phyloP scores from a whole-genome alignment of 1,140 invertebrate genomes.

The Sycophaga agraensis region DNA sequence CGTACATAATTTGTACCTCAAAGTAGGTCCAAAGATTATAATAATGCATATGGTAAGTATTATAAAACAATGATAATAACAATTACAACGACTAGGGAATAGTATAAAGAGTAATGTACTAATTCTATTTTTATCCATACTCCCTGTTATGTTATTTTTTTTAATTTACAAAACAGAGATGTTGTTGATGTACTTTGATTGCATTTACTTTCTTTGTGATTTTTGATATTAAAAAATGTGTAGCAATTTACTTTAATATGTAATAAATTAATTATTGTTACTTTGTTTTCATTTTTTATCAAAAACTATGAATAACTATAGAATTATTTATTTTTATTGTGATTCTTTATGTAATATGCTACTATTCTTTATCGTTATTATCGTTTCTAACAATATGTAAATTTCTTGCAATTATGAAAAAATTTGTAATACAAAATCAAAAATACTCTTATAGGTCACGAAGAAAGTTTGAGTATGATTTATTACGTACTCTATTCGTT shows the following conservation, averaged over 20 bases:
- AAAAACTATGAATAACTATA: too few relatives aligned
- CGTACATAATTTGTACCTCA: constrained; percentile 17
- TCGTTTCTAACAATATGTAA: constrained; percentile 1
- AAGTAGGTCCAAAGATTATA: constrained; percentile 8
- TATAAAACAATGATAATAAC: constrained; percentile 28
- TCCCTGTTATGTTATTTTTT: neutral
- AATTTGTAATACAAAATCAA: constrained; percentile 23
- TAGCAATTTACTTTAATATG: neutral
- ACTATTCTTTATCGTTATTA: constrained; percentile 3
- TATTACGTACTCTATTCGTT: neutral
- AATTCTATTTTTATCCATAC: constrained; percentile 9
- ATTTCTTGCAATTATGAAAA: constrained; percentile 1
- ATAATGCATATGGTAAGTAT: constrained; percentile 2
- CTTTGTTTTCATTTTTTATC: constrained; percentile 6
- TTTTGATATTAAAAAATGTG: too few relatives aligned
- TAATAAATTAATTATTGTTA: neutral
- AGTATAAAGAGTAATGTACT: constrained; percentile 17
- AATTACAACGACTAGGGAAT: constrained; percentile 25
- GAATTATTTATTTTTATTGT: too few relatives aligned
- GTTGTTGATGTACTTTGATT: constrained; percentile 7
- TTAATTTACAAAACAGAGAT: neutral
- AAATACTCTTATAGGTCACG: constrained; percentile 21
- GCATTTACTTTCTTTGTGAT: neutral
- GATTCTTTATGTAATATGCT: too few relatives aligned
- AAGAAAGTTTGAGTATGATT: constrained; percentile 19